Conservation (phyloP, 1,140 invertebrate genomes). For the Brachionus calyciflorus region DNA sequence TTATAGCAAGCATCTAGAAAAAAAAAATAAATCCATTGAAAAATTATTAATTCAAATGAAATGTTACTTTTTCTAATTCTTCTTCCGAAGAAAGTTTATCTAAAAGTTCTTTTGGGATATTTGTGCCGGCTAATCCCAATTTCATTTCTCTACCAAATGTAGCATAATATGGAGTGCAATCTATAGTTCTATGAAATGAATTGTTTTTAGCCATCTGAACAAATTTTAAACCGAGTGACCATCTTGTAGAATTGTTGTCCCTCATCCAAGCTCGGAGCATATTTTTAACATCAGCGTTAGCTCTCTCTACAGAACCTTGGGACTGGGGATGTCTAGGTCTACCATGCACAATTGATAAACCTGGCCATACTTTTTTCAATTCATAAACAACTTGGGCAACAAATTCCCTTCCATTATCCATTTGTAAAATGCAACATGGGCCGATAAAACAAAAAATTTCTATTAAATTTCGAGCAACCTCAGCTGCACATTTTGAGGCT, state of each 20-base stretch:
- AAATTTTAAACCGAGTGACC: neutral
- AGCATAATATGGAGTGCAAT: neutral
- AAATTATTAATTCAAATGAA: too few species aligned
- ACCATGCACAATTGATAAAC: conserved; percentile 49
- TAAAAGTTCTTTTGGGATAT: too few species aligned
- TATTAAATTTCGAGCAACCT: too few species aligned
- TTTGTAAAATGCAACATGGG: conserved; percentile 59
- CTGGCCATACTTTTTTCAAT: conserved; percentile 45
- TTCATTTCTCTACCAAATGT: neutral
- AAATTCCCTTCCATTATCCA: conserved; percentile 58
- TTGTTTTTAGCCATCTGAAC: neutral
- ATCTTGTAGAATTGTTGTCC: neutral
- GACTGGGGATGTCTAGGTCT: conserved; percentile 50
- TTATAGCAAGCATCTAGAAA: too few species aligned
- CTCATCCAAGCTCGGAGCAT: neutral
- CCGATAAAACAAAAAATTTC: too few species aligned
- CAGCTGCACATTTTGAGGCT: too few species aligned
- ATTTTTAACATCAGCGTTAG: conserved; percentile 47
- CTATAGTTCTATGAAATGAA: neutral
- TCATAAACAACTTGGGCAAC: neutral
- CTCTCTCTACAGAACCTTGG: conserved; percentile 50
- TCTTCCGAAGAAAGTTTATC: too few species aligned
- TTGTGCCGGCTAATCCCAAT: too few species aligned
- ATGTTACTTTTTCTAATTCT: too few species aligned
- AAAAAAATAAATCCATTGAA: too few species aligned